Base-by-base conservation (phyloP, 1,140 invertebrate genomes). In the Xylocopa sonorina region DNA sequence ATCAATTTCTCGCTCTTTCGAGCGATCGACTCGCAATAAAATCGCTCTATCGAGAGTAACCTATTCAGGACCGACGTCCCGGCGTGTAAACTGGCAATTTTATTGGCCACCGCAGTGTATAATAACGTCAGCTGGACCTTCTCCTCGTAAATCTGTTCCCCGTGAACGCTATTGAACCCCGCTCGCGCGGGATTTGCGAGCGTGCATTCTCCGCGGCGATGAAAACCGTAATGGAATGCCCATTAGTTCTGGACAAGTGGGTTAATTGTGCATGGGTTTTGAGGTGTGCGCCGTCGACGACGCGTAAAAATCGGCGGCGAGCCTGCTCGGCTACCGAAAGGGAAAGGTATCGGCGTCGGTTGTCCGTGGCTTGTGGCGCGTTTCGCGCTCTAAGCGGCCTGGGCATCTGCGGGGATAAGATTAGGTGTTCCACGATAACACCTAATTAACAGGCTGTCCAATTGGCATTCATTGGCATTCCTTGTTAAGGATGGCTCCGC, bases 181-280 rank as follows among this genome's bases (percentile, higher is more conserved):
- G 51, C 24, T 16, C 18, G 21, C n/a, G 10, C 48, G 14, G 76
- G 68, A 58, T 43, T 69, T 50, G 62, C 53, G 68, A 32, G 21
- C 9, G n/a, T 60, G 24, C 43, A 4, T 41, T 6, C 34, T 57
- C 14, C 51, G 68, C 41, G 62, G 72, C 50, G 66, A 62, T 58
- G 53, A 79, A 34, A 73, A 81, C 84, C 68, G 72, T 88, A 88
- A 89, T 86, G 81, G 80, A 87, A 88, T 83, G 84, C 69, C 84
- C 83, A 89, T 88, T 88, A 89, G 84, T 89, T 89, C 80, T 82
- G 81, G 83, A 86, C 86, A 90, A 89, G 78, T 88, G 82, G 83
- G 86, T 88, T 89, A 89, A 90, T 89, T 86, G 84, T 83, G 69
- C 77, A 69, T 76, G 63, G 32, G 32, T 77, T 81, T 80, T 38